Evolutionary conservation across 1,140 invertebrate genomes (phyloP), one percentile per base, ranked within the genome.

Genomic region (Brachionus rotundiformis): DNA sequence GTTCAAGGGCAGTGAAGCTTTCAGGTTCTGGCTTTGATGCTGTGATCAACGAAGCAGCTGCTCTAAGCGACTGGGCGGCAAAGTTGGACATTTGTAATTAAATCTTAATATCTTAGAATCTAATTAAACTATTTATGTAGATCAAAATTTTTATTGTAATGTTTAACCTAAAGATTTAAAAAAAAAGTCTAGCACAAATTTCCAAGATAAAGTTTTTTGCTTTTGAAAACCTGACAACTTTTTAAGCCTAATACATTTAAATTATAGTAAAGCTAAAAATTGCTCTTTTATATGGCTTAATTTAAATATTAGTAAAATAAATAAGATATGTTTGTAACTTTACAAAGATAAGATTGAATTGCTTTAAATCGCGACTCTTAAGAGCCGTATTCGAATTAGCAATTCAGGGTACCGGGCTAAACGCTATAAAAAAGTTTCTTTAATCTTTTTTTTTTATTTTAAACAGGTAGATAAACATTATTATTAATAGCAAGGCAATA

Each of bases 391-490:
- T 54, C 5, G 47, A 8, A 19, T 19, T 23, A 19, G 47, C 47
- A 25, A 54, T 54, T 54, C 47, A 54, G 47, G 47, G 47, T 54
- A 54, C 61, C 25, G 61, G n/a, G 61, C 13, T 29, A 63, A 33
- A 63, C 25, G 29, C 16, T 16, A 68, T 33, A 33, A 68, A 68
- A 68, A 33, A n/a, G n/a, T 7, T 33, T 33, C 31, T 68, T 68
- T 33, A 68, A 68, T 68, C 31, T 33, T 33, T 68, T 36, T 33
- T 29, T 33, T 19, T 19, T 33, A 68, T 29, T 63, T 29, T 29
- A 68, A 68, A 68, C 63, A 68, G 63, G 63, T 68, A 68, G 63
- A 68, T 68, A 68, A 68, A 68, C 63, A 68, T 68, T 63, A 36
- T 68, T 68, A 68, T 68, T 68, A 68, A 68, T 68, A 68, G 33